Evolutionary conservation across 2,797 vertebrate genomes (phyloP).

Genomic region (Bryconaethiops microstoma): DNA sequence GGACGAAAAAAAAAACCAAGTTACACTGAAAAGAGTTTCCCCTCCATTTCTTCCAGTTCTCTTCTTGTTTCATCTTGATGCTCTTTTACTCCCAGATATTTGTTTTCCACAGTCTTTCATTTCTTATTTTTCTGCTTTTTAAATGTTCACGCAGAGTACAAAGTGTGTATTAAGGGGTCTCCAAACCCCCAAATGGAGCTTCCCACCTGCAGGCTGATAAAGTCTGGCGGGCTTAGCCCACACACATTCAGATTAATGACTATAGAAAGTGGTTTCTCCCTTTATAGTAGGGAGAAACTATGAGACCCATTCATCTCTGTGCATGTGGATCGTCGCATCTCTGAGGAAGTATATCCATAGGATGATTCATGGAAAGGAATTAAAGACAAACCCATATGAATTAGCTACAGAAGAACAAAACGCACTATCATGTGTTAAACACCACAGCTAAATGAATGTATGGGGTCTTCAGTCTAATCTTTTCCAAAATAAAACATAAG

Average conservation of each 20-base stretch:
- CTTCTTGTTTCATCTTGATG: not conserved
- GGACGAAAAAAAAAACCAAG: conserved; percentile 3
- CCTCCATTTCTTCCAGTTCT: not conserved
- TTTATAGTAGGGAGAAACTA: not conserved
- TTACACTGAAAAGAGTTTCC: too few species aligned
- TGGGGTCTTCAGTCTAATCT: not conserved
- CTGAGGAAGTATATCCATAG: not conserved
- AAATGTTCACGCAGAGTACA: conserved; percentile 13
- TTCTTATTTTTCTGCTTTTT: not conserved
- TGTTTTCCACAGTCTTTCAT: not conserved
- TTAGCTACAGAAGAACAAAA: not conserved
- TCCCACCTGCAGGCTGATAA: not conserved
- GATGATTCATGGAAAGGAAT: not conserved
- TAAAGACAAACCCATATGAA: not conserved
- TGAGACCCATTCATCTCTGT: not conserved
- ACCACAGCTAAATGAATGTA: not conserved
- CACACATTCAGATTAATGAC: not conserved
- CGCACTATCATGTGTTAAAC: not conserved
- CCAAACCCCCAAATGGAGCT: not conserved
- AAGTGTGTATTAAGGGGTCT: not conserved
- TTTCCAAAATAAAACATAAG: not conserved
- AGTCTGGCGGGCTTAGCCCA: not conserved
- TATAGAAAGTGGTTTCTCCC: not conserved
- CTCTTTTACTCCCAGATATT: not conserved
- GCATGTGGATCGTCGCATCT: not conserved